Percentiles rank a stretch among this genome's conserved stretches.
These are phyloP conservation scores for Seriola dumerili DNA, from an alignment of 2,113 vertebrate species.

Conservation along the genomic window DNA sequence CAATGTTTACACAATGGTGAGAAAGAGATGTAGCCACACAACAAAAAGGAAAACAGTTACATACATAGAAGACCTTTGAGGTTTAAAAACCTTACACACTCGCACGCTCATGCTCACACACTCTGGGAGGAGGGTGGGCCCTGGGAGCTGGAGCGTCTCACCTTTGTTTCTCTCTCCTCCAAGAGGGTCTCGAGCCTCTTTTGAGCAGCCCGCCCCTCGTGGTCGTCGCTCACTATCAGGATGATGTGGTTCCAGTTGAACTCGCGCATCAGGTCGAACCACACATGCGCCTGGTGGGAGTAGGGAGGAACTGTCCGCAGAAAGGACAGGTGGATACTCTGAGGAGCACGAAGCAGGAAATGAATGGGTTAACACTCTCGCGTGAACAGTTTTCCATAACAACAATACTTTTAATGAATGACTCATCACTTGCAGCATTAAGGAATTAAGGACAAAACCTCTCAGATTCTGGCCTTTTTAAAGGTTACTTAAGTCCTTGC, in stretches of 20 bases:
- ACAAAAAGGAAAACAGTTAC: conserved; percentile 91
- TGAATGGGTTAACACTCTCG: background rate
- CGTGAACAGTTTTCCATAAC: too few species aligned
- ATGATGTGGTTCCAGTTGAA: conserved; percentile 99
- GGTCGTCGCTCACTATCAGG: conserved; percentile 97
- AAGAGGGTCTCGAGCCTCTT: conserved; percentile 98
- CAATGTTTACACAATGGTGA: conserved; percentile 94
- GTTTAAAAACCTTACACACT: conserved; percentile 58
- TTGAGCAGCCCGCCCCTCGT: conserved; percentile 96
- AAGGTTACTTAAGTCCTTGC: background rate
- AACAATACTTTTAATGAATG: background rate
- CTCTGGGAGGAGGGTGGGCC: conserved; percentile 5
- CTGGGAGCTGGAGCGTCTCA: conserved; percentile 81
- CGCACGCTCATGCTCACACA: conserved; percentile 45
- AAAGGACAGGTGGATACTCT: conserved; percentile 99
- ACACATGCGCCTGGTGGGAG: conserved; percentile 98
- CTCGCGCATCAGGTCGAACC: conserved; percentile 99
- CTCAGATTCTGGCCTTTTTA: background rate
- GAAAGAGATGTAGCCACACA: conserved; percentile 94
- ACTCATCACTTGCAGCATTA: background rate
- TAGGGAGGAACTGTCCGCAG: conserved; percentile 97
- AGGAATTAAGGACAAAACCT: background rate
- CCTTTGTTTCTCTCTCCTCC: conserved; percentile 98
- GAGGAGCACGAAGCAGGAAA: conserved; percentile 41
- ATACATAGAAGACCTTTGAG: conserved; percentile 82